Evolutionary conservation across 2,888 invertebrate genomes (phyloP).

Genomic region (Julus scandinavius): DNA sequence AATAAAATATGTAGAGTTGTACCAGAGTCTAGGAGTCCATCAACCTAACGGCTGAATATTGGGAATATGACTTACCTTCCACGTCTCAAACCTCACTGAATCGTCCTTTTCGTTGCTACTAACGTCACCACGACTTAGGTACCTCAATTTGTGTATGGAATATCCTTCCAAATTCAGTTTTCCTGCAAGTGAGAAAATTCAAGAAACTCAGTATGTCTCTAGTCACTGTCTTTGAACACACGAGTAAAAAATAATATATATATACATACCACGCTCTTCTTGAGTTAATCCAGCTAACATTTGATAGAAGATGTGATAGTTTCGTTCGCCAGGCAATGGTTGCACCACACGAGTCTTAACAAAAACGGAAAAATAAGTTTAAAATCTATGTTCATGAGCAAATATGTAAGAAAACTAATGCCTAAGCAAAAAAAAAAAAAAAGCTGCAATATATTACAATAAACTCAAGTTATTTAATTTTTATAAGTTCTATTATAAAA

Average conservation of each 20-base stretch:
- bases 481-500: no score
- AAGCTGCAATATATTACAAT: no score
- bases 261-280: constrained; percentile 59
- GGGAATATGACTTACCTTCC: constrained; percentile 79
- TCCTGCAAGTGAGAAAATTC: constrained; percentile 65
- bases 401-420: no score
- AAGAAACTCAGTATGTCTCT: background rate
- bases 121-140: constrained; percentile 80
- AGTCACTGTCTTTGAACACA: background rate
- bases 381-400: no score
- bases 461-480: no score
- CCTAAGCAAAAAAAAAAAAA: no score
- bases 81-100: constrained; percentile 82
- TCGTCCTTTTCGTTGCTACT: constrained; percentile 79
- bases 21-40: background rate
- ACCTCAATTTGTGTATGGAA: constrained; percentile 81
- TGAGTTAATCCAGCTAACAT: constrained; percentile 86
- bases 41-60: background rate
- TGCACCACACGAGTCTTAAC: constrained; percentile 41
- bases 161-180: constrained; percentile 90
- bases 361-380: constrained; percentile 44
- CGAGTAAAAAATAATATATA: background rate
- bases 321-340: constrained; percentile 84
- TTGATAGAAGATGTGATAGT: constrained; percentile 97
- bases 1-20: background rate